phyloP scores from a whole-genome alignment of 2,888 invertebrate species.

The Poecilobothrus nobilitatus region DNA sequence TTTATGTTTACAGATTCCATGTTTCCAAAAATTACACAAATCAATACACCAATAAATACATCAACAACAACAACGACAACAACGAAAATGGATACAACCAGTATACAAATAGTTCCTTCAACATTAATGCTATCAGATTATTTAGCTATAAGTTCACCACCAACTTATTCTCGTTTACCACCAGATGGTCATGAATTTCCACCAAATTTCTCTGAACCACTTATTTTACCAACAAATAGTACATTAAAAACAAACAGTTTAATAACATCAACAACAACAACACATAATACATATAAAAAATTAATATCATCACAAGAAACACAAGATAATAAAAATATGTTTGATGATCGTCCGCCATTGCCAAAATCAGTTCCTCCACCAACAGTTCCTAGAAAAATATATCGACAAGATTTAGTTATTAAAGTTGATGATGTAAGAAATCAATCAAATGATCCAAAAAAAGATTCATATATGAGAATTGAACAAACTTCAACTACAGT shows the following conservation, averaged over 20 bases:
- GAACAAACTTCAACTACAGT: slow-evolving; percentile 7
- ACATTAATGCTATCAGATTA: slow-evolving; percentile 42
- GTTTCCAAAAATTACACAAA: neutral
- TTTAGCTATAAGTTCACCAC: slow-evolving; percentile 37
- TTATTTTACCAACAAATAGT: slow-evolving; percentile 37
- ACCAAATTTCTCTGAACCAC: slow-evolving; percentile 43
- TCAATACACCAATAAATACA: slow-evolving; percentile 2
- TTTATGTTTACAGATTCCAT: neutral
- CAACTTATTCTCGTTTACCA: slow-evolving; percentile 43
- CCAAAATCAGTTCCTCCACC: slow-evolving; percentile 41
- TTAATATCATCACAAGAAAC: slow-evolving; percentile 20
- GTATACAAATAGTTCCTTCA: slow-evolving; percentile 30
- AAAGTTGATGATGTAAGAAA: slow-evolving; percentile 38
- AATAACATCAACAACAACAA: slow-evolving; percentile 28
- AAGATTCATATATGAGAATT: slow-evolving; percentile 7
- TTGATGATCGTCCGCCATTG: slow-evolving; percentile 37
- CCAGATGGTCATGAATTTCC: slow-evolving; percentile 46
- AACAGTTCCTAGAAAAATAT: slow-evolving; percentile 40
- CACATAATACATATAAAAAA: slow-evolving; percentile 20
- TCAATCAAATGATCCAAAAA: neutral
- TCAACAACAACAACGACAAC: neutral
- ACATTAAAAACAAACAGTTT: slow-evolving; percentile 29
- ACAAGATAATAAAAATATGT: slow-evolving; percentile 19
- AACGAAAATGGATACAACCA: slow-evolving; percentile 13
- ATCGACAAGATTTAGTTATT: slow-evolving; percentile 41